Evolutionary conservation across 2,113 vertebrate species (phyloP), one percentile per base, ranked within the genome.

Genomic region (Cyanocitta stelleri): DNA sequence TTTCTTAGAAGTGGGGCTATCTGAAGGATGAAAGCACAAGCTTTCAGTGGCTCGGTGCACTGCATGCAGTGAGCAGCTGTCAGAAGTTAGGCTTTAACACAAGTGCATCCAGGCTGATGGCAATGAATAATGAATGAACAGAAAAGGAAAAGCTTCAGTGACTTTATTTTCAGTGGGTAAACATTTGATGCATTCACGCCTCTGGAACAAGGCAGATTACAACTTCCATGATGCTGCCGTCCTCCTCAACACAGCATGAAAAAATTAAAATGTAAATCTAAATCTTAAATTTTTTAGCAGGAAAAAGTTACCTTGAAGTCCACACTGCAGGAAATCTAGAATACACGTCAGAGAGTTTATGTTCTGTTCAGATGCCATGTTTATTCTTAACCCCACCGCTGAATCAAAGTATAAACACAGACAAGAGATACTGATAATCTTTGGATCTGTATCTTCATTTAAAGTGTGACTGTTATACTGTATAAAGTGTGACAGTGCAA

Each of bases 111-210:
- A 75, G 54, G 26, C 37, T 76, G 71, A 79, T 89, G 58, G 62
- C 61, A 69, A 51, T 61, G 74, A 92, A 89, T 95, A 92, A 93
- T 71, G 48, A 94, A 87, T 90, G 84, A 89, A 69, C 26, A 87
- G 69, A 33, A 55, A 69, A 95, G 67, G 74, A 87, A 76, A 85
- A 79, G 78, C 81, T 85, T 66, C 30, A 72, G 55, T 83, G 35
- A 20, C 58, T 82, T 78, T 76, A 19, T 85, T 90, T 91, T 91
- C 46, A 62, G 55, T 54, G 29, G 63, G 37, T 93, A 93, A 95
- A 88, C 41, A 35, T 72, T 83, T 85, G 54, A 85, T 92, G 37
- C 52, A 44, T 93, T 85, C 64, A 26, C 62, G 27, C 49, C 39
- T 87, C 49, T 89, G 54, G 73, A 72, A 52, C 74, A 23, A 87